Evolutionary conservation across 2,888 invertebrate species (phyloP), one percentile per base, ranked within the genome.

Genomic region (Camptogramma bilineatum): DNA sequence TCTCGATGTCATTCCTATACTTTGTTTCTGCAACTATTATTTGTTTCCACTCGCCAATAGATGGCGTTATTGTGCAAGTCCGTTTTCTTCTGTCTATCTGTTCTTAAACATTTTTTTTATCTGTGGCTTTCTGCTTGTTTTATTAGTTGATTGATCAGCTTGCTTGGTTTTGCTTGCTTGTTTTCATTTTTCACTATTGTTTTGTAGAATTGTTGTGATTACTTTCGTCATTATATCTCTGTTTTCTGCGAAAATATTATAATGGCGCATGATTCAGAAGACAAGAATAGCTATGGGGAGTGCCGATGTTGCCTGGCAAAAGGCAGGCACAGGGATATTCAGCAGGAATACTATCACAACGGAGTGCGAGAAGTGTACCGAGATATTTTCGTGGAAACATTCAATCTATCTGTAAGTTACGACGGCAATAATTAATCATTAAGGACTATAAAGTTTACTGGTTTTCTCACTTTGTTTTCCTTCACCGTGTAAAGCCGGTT

Each of bases 331-430:
- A 74, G 74, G 61, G 83, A 87, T 70, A 72, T 90, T 5, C 78
- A 77, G 73, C 82, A 80, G 46, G 86, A 85, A 73, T 86, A 88
- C 64, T 74, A 73, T 52, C 66, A 58, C 13, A 80, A 84, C 24
- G 87, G 86, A 3, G 70, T 73, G 13, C 75, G 82, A 24, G 88
- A 89, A 75, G 82, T 87, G 0, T 90, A 87, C 62, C 78, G 74
- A 44, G 86, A 88, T 68, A 74, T 85, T 9, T 81, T 90, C 44
- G 73, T 77, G 68, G 88, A 89, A 67, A 84, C 84, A 57, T 88
- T 85, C 54, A 90, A 88, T 78, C 79, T 90, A 75, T 81, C 80
- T 55, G 90, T 91, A 73, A 85, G 90, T 84, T 50, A 47, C 3
- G 4, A 18, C 4, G 17, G 17, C 46, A 9, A 46, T 52, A n/a